Conservation (phyloP, 2,888 invertebrate species). For the Cremastinae sp. region DNA sequence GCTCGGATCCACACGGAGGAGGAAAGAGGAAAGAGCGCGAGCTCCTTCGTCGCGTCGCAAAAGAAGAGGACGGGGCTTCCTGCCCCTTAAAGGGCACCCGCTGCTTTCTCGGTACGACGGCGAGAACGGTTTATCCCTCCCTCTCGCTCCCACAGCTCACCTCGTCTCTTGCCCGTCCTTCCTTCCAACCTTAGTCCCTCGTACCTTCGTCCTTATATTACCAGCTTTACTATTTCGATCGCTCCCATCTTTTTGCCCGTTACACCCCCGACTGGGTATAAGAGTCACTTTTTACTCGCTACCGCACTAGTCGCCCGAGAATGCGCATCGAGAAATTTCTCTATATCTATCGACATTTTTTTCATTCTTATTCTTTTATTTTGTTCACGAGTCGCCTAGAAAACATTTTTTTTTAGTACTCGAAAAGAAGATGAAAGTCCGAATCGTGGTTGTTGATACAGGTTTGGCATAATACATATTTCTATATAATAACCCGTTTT, state of each 20-base stretch:
- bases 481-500: no score
- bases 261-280: slow-evolving; percentile 49
- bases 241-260: slow-evolving; percentile 23
- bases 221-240: slow-evolving; percentile 38
- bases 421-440: no score
- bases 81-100: slow-evolving; percentile 71
- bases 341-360: no score
- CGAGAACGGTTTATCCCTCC: slow-evolving; percentile 60
- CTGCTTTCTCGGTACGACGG: slow-evolving; percentile 67
- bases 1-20: slow-evolving; percentile 14
- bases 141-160: slow-evolving; percentile 41
- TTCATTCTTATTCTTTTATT: no score
- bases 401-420: no score
- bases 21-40: slow-evolving; percentile 42
- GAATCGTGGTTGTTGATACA: no score
- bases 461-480: no score
- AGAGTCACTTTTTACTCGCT: no score
- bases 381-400: no score
- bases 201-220: slow-evolving; percentile 49
- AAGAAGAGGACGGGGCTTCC: slow-evolving; percentile 66
- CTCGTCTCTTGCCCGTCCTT: slow-evolving; percentile 44
- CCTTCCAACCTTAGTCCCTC: slow-evolving; percentile 51
- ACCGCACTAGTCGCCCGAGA: no score
- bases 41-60: slow-evolving; percentile 47
- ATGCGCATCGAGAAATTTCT: no score